These are phyloP conservation scores for Gisinianus flammeolus DNA, from an alignment of 2,888 invertebrate species.

Conservation along the genomic window DNA sequence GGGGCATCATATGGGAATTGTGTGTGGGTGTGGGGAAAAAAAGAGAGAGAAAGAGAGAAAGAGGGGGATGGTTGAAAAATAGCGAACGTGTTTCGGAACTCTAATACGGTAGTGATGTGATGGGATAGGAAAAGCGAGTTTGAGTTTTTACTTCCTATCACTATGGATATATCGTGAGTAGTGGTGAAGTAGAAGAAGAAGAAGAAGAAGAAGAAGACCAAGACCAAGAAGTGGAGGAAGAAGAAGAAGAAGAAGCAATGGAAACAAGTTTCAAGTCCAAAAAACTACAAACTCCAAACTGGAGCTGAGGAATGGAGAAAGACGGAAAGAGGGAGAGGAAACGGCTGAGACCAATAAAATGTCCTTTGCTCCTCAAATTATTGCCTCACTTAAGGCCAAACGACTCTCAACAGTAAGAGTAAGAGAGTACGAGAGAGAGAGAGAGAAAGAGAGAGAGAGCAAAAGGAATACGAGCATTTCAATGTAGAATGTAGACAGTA, in stretches of 20 bases:
- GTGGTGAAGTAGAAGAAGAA: not conserved
- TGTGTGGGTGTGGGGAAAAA: too few species aligned
- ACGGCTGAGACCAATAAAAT: slow-evolving; percentile 29
- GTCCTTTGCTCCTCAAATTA: slow-evolving; percentile 26
- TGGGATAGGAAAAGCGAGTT: too few species aligned
- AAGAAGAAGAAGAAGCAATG: too few species aligned
- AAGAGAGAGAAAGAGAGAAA: not conserved
- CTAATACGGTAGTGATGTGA: not conserved
- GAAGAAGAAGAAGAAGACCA: too few species aligned
- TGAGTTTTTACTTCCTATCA: too few species aligned
- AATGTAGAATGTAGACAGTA: not conserved
- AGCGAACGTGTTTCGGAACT: not conserved
- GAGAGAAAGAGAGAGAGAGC: not conserved
- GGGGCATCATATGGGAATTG: not conserved
- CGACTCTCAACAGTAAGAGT: not conserved
- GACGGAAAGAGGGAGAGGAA: not conserved
- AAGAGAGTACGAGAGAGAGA: not conserved
- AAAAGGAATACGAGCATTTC: not conserved
- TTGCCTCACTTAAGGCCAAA: slow-evolving; percentile 8
- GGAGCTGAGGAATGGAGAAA: not conserved
- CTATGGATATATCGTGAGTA: too few species aligned
- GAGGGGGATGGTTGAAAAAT: not conserved
- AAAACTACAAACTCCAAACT: not conserved
- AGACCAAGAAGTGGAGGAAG: too few species aligned
- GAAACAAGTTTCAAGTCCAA: not conserved